Base-by-base conservation (phyloP, 2,113 vertebrate genomes). In the Pithys albifrons region DNA sequence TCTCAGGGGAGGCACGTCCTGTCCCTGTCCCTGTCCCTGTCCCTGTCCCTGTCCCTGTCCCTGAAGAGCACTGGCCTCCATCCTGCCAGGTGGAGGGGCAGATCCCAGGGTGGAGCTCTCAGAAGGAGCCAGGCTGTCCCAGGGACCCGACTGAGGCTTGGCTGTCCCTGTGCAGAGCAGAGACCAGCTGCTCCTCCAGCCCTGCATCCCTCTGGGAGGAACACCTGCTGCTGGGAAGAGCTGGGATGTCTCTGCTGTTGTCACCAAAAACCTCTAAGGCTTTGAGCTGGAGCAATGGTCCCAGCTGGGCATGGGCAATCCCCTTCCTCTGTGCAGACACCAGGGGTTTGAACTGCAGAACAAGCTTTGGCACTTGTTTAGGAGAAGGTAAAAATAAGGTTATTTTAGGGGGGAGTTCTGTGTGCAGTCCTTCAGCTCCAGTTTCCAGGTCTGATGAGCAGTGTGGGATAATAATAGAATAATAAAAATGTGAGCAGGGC, bases 271-370 rank as follows among this genome's bases (percentile, higher is more conserved):
- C 19, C 52, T 52, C 6, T 0, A 5, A 54, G 43, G 13, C 6
- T 10, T 73, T 10, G 25, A 27, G 58, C 46, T 5, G 4, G 10
- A 16, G 3, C 0, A 0, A 1, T 55, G 1, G 2, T 67, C 31
- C 51, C 1, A 1, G 23, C 17, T 19, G 43, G 55, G 59, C 45
- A 37, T 12, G 49, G 10, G 13, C 12, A 64, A 31, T 76, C 31
- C 2, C 6, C 31, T 82, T 74, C 57, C 55, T 70, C 14, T 1
- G 0, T 28, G 16, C 51, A 35, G n/a, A 43, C 20, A 17, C 17
- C 7, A 35, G 23, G 22, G 25, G 6, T 46, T 64, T 72, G 28
- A 83, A 45, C 20, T 65, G 45, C 59, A 55, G 39, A 54, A 72
- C 3, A 14, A 35, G 5, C 20, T n/a, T 17, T 4, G 10, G 12